phyloP scores from a whole-genome alignment of 2,113 vertebrate genomes.

The Tyto alba region DNA sequence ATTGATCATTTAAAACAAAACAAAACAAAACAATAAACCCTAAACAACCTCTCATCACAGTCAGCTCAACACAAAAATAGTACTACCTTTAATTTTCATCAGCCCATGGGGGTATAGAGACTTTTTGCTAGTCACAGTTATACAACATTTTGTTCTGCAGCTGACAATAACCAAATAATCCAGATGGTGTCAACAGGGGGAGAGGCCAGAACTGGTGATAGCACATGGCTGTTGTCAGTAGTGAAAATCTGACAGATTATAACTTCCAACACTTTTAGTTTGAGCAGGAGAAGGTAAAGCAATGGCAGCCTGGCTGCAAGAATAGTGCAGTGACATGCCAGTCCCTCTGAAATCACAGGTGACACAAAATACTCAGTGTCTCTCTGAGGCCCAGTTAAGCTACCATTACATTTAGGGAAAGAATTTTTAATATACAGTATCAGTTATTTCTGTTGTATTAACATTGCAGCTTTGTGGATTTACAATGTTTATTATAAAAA shows the following conservation, averaged over 20 bases:
- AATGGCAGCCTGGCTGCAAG: background rate
- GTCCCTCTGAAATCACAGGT: background rate
- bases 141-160: background rate
- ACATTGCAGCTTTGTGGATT: background rate
- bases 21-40: background rate
- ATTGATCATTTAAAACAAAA: background rate
- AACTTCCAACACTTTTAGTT: background rate
- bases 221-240: background rate
- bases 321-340: background rate
- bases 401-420: background rate
- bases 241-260: background rate
- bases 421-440: background rate
- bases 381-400: background rate
- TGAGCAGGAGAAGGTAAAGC: background rate
- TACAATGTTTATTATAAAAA: background rate
- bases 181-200: background rate
- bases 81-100: background rate
- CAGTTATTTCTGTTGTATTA: background rate
- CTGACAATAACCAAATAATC: background rate
- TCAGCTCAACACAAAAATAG: background rate
- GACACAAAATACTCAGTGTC: background rate
- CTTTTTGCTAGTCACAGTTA: background rate
- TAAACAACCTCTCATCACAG: background rate
- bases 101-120: background rate
- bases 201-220: background rate